These are phyloP conservation scores for Alouatta palliata DNA, from an alignment of 2,113 vertebrate species.

Conservation along the genomic window DNA sequence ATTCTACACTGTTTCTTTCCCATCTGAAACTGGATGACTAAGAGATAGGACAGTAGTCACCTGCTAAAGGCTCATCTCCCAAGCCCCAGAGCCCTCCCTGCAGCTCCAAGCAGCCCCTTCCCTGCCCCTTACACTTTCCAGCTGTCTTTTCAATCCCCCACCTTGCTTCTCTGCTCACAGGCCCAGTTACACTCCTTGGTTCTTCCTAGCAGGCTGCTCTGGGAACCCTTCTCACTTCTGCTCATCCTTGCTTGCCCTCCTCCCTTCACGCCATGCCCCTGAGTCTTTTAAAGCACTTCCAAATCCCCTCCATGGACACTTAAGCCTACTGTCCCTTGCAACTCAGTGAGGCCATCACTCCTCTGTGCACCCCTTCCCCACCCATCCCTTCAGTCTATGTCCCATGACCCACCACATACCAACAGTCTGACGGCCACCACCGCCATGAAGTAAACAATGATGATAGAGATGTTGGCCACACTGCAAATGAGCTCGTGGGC, in stretches of 20 bases:
- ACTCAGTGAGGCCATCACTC: background rate
- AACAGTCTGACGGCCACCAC: slow-evolving; percentile 94
- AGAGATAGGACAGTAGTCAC: background rate
- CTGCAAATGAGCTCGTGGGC: slow-evolving; percentile 86
- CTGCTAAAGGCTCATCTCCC: background rate
- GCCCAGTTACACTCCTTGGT: no score
- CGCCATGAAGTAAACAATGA: slow-evolving; percentile 93
- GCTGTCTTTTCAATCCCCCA: rapidly evolving
- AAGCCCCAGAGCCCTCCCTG: background rate
- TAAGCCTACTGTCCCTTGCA: no score
- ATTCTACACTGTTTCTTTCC: background rate
- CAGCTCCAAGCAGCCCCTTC: background rate
- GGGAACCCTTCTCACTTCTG: background rate
- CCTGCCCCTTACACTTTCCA: background rate
- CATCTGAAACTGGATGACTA: background rate
- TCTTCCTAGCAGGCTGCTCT: background rate
- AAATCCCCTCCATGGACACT: no score
- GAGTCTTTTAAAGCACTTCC: background rate
- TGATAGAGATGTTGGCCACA: slow-evolving; percentile 93
- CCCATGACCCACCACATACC: slow-evolving; percentile 86
- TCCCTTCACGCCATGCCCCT: background rate
- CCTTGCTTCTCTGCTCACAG: background rate
- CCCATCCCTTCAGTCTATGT: background rate
- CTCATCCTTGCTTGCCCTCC: background rate
- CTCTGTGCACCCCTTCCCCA: background rate